phyloP scores from a whole-genome alignment of 2,888 invertebrate species.

The Platycheirus rosarum region DNA sequence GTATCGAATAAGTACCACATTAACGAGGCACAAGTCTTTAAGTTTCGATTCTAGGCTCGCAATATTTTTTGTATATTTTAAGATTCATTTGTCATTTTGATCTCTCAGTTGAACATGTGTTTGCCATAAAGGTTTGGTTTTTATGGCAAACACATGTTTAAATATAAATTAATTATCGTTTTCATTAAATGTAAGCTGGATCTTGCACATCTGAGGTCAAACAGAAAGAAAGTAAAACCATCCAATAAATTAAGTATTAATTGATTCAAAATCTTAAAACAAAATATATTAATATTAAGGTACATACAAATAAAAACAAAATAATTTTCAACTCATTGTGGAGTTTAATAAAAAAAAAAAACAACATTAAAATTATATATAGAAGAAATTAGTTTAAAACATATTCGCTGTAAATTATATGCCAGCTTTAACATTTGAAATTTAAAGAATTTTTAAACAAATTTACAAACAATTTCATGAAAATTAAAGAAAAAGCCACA shows the following conservation, averaged over 20 bases:
- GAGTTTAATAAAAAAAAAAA: constrained; percentile 30
- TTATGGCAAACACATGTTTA: constrained; percentile 9
- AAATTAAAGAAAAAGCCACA: constrained; percentile 1
- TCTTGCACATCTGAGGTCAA: constrained; percentile 27
- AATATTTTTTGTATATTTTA: constrained; percentile 46
- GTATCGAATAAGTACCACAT: constrained; percentile 26
- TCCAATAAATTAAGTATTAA: constrained; percentile 57
- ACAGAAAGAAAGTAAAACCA: constrained; percentile 49
- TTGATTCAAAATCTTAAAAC: constrained; percentile 42
- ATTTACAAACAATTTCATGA: constrained; percentile 52
- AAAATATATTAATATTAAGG: constrained; percentile 33
- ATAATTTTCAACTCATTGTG: constrained; percentile 66
- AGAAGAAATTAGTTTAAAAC: constrained; percentile 20
- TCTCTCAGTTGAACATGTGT: constrained; percentile 53
- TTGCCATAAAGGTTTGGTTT: constrained; percentile 42
- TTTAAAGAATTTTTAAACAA: constrained; percentile 47
- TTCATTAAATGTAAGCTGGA: constrained; percentile 44
- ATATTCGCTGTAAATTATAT: constrained; percentile 63
- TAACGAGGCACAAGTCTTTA: constrained; percentile 44
- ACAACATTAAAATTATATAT: neutral
- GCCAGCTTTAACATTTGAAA: constrained; percentile 57
- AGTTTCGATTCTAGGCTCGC: constrained; percentile 39
- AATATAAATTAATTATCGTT: constrained; percentile 9
- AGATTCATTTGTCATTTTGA: constrained; percentile 65
- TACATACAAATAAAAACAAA: constrained; percentile 27